Conservation (phyloP, 2,797 vertebrate species). For the Mormyrus hasselquistii region DNA sequence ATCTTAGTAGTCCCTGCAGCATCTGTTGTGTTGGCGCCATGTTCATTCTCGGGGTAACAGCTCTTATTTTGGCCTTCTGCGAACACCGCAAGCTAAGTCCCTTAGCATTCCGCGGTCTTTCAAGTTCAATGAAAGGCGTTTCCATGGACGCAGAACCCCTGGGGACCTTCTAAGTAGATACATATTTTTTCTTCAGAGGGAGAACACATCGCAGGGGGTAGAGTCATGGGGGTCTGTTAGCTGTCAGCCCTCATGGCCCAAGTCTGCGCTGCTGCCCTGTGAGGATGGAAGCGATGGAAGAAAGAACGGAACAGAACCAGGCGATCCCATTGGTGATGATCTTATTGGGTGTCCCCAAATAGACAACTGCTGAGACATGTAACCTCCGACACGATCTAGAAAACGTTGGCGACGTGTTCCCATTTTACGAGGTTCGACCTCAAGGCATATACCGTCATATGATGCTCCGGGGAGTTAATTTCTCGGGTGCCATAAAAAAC, state of each 20-base stretch:
- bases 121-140: neutral
- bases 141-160: neutral
- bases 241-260: neutral
- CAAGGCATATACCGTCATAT: constrained; percentile 42
- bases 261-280: neutral
- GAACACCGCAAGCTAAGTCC: neutral
- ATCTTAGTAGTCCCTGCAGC: neutral
- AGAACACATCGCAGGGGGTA: constrained; percentile 3
- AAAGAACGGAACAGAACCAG: neutral
- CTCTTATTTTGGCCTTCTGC: neutral
- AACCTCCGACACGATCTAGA: constrained; percentile 24
- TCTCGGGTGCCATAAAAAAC: constrained; percentile 43
- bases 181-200: constrained; percentile 23
- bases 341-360: neutral
- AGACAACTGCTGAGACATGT: constrained; percentile 16
- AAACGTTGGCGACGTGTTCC: neutral
- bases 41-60: neutral
- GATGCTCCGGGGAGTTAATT: constrained; percentile 33
- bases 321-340: neutral
- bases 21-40: neutral
- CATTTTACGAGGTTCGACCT: constrained; percentile 50
- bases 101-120: constrained; percentile 11
- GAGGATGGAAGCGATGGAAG: neutral
- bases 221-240: constrained; percentile 7
- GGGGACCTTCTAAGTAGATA: constrained; percentile 24